Percentiles rank a stretch among this genome's conserved stretches.
Evolutionary conservation across 2,113 vertebrate genomes (phyloP).

Genomic region (Riparia riparia): DNA sequence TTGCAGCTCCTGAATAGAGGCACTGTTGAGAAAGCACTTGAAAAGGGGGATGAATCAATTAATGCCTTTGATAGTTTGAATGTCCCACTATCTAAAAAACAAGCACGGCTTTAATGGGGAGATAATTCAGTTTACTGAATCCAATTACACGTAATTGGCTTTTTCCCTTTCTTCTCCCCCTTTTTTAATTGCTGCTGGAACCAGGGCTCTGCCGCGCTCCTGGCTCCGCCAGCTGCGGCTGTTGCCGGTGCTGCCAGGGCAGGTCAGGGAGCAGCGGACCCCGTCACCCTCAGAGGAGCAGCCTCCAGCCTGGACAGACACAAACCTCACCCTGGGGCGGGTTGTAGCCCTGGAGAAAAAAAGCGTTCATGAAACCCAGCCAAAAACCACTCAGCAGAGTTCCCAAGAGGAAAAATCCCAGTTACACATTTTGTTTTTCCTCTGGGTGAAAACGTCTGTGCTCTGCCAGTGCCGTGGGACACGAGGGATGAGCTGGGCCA

Average conservation of each 20-base stretch:
- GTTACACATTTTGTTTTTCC: background rate
- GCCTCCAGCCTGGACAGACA: background rate
- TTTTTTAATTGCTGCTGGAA: background rate
- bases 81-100: constrained; percentile 60
- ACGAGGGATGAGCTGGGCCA: background rate
- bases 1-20: constrained; percentile 34
- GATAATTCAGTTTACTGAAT: constrained; percentile 72
- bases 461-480: background rate
- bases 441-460: background rate
- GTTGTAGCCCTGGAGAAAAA: background rate
- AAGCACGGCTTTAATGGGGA: constrained; percentile 53
- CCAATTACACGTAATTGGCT: constrained; percentile 66
- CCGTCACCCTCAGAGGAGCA: background rate
- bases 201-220: background rate
- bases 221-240: constrained; percentile 5
- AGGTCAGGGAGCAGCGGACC: background rate
- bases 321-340: background rate
- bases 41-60: constrained; percentile 64
- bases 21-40: constrained; percentile 60
- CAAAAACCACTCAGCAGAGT: background rate
- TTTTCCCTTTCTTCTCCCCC: background rate
- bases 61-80: constrained; percentile 65
- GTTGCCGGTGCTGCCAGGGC: background rate
- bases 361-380: background rate
- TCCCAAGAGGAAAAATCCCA: background rate